These are phyloP conservation scores for Trematomus bernacchii DNA, from an alignment of 2,797 vertebrate genomes.

Conservation along the genomic window DNA sequence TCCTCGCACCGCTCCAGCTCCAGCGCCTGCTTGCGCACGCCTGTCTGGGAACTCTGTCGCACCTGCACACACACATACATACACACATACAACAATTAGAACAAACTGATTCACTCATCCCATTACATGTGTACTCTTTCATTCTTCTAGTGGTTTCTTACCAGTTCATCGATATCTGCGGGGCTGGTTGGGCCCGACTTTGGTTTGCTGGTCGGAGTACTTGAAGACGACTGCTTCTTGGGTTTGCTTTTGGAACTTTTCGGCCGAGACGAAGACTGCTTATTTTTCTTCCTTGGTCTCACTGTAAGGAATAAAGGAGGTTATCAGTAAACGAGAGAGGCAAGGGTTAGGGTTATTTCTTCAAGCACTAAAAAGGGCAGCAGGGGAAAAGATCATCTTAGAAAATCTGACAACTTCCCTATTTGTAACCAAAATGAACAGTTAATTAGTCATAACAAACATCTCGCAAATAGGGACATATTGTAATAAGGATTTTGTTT, in stretches of 20 bases:
- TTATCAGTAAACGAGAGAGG: not conserved
- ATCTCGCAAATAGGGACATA: not conserved
- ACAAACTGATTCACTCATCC: not conserved
- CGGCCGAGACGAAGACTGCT: constrained; percentile 78
- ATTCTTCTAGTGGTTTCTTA: constrained; percentile 71
- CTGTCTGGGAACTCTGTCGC: constrained; percentile 87
- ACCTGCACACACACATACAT: constrained; percentile 81
- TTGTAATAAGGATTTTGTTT: not conserved
- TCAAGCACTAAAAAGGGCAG: not conserved
- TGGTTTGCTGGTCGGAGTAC: constrained; percentile 73
- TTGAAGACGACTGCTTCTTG: constrained; percentile 85
- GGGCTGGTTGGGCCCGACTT: constrained; percentile 82
- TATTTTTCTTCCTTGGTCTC: constrained; percentile 92
- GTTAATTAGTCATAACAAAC: not conserved
- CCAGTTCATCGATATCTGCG: constrained; percentile 95
- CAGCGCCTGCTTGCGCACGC: constrained; percentile 84
- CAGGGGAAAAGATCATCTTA: not conserved
- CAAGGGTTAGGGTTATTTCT: not conserved
- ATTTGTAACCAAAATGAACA: not conserved
- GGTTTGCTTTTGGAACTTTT: constrained; percentile 86
- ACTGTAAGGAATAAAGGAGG: constrained; percentile 80
- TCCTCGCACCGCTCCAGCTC: constrained; percentile 96
- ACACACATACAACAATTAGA: not conserved
- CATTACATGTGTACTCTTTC: too few relatives aligned
- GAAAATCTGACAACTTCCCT: too few relatives aligned